Evolutionary conservation across 2,888 invertebrate species (phyloP).

Genomic region (Octodonta nipae): DNA sequence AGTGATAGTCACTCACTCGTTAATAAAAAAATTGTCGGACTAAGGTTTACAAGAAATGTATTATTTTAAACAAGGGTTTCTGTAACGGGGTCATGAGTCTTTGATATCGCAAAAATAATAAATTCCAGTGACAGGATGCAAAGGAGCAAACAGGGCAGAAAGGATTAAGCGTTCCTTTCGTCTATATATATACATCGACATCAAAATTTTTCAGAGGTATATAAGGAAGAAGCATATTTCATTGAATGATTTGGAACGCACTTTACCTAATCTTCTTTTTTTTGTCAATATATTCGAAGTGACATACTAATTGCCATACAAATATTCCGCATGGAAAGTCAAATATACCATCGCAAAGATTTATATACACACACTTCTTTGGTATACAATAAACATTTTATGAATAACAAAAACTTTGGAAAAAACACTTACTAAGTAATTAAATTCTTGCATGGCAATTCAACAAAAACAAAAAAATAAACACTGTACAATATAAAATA

Average conservation of each 20-base stretch:
- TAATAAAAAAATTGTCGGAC: too few species aligned
- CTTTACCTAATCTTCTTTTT: too few species aligned
- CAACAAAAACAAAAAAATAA: conserved; percentile 14
- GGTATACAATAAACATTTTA: conserved; percentile 21
- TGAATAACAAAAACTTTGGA: conserved; percentile 21
- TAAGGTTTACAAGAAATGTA: too few species aligned
- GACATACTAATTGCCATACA: conserved; percentile 21
- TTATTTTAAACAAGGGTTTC: too few species aligned
- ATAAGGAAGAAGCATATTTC: conserved; percentile 21
- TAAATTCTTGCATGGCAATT: conserved; percentile 25
- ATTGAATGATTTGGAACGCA: too few species aligned
- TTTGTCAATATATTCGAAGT: too few species aligned
- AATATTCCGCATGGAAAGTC: conserved; percentile 16
- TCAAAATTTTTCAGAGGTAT: conserved; percentile 14
- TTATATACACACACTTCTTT: conserved; percentile 16
- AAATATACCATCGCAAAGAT: conserved; percentile 13
- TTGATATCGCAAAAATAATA: too few species aligned
- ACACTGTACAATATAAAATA: conserved; percentile 23
- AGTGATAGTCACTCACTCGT: too few species aligned
- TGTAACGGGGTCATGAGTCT: too few species aligned
- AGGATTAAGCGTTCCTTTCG: too few species aligned
- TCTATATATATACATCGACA: neutral
- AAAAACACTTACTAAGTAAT: conserved; percentile 12
- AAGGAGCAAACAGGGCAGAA: too few species aligned
- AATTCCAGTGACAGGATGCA: too few species aligned